Evolutionary conservation across 1,140 invertebrate species (phyloP).

Genomic region (Tenebrio molitor): DNA sequence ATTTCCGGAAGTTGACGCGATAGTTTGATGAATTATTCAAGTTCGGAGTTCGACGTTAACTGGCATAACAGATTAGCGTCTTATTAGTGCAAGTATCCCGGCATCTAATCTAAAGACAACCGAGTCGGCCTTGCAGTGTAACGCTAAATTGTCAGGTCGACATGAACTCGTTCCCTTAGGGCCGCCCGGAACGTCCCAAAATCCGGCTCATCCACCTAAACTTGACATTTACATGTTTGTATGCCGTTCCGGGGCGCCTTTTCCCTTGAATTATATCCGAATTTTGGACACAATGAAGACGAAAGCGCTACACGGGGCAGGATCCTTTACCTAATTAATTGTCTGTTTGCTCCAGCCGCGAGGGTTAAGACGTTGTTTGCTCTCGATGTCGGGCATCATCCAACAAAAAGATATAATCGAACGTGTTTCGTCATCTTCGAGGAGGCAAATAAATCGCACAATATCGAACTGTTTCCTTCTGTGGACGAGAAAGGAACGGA

Average conservation of each 20-base stretch:
- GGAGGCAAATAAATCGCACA: constrained; percentile 13
- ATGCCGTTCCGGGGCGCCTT: not conserved
- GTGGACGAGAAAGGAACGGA: no score
- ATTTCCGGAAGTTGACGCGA: constrained; percentile 14
- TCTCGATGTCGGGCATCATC: constrained; percentile 11
- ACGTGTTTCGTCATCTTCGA: constrained; percentile 4
- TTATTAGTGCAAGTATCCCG: constrained; percentile 10
- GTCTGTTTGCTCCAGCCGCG: constrained; percentile 10
- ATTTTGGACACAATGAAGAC: constrained; percentile 32
- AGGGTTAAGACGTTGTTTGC: constrained; percentile 20
- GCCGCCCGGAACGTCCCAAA: constrained; percentile 6
- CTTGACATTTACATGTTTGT: constrained; percentile 36
- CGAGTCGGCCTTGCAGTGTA: not conserved
- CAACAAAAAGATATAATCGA: constrained; percentile 16
- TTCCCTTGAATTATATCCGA: constrained; percentile 26
- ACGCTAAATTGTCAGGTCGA: constrained; percentile 32
- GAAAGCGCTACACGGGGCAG: constrained; percentile 1
- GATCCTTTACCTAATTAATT: constrained; percentile 36
- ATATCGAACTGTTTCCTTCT: no score
- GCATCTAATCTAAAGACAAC: constrained; percentile 9
- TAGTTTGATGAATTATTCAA: constrained; percentile 34
- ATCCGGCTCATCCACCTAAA: constrained; percentile 13
- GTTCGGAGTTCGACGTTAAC: constrained; percentile 10
- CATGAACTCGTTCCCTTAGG: constrained; percentile 15
- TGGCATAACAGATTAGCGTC: constrained; percentile 31